A percentile compares a stretch with the other conserved stretches of the same genome.
phyloP scores from a whole-genome alignment of 2,797 vertebrate species.

The Meda fulgida region DNA sequence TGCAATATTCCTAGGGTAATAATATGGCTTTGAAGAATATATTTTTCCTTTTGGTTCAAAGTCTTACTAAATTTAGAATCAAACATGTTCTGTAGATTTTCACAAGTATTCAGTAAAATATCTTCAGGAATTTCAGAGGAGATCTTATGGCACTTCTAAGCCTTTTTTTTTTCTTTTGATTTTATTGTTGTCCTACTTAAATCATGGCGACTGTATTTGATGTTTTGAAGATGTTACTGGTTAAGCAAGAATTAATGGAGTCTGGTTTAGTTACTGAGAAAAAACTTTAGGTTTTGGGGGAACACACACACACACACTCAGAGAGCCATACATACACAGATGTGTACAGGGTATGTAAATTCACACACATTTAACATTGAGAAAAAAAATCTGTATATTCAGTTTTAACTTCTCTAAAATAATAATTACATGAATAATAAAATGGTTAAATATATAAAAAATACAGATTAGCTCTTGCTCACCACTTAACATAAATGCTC shows the following conservation, averaged over 20 bases:
- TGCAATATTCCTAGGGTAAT: background rate
- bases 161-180: background rate
- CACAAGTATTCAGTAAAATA: background rate
- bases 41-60: background rate
- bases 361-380: background rate
- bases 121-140: background rate
- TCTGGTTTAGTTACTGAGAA: background rate
- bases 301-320: background rate
- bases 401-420: background rate
- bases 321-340: background rate
- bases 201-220: background rate
- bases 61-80: background rate
- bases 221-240: background rate
- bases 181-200: slow-evolving; percentile 7
- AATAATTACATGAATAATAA: no score
- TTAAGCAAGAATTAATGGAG: background rate
- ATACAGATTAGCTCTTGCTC: no score
- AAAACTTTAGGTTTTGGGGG: no score
- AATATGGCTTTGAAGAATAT: background rate
- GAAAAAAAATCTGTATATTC: no score
- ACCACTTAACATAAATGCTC: no score
- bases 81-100: slow-evolving; percentile 7
- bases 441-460: background rate
- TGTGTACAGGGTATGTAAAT: background rate
- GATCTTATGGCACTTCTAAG: background rate